Conservation (phyloP, 1,140 invertebrate species). For the Papilio polyxenes region DNA sequence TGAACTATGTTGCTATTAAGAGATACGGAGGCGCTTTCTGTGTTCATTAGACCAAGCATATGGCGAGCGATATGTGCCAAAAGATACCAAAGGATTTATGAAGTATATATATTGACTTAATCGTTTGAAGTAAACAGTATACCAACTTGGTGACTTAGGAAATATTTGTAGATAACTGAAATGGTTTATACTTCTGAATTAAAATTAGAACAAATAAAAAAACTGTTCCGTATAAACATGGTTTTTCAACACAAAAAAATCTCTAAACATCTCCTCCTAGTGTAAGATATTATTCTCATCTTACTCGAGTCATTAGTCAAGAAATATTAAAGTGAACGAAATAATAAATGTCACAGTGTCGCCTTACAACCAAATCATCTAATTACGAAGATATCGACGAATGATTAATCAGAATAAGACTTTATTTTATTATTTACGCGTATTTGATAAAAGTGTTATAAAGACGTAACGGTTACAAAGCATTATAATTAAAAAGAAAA, state of each 20-base stretch:
- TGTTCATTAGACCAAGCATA: background rate
- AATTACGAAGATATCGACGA: background rate
- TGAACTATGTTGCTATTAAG: slow-evolving; percentile 10
- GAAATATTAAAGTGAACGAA: slow-evolving; percentile 4
- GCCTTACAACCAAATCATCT: background rate
- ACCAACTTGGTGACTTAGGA: background rate
- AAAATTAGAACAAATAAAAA: no score
- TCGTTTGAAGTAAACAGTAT: no score
- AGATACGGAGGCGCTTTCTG: background rate
- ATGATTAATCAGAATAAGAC: slow-evolving; percentile 4
- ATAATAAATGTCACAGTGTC: slow-evolving; percentile 17
- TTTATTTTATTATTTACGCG: background rate
- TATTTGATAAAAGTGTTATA: background rate
- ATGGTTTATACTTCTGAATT: no score
- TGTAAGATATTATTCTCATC: background rate
- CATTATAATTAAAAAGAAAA: background rate
- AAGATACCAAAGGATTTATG: no score
- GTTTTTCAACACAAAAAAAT: background rate
- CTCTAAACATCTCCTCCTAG: background rate
- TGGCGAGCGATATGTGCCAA: background rate
- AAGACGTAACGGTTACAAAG: background rate
- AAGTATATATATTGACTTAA: no score
- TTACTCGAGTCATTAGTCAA: slow-evolving; percentile 18
- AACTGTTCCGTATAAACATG: no score
- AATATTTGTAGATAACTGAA: no score